phyloP scores from a whole-genome alignment of 2,888 invertebrate genomes.

The Thymelicus sylvestris region DNA sequence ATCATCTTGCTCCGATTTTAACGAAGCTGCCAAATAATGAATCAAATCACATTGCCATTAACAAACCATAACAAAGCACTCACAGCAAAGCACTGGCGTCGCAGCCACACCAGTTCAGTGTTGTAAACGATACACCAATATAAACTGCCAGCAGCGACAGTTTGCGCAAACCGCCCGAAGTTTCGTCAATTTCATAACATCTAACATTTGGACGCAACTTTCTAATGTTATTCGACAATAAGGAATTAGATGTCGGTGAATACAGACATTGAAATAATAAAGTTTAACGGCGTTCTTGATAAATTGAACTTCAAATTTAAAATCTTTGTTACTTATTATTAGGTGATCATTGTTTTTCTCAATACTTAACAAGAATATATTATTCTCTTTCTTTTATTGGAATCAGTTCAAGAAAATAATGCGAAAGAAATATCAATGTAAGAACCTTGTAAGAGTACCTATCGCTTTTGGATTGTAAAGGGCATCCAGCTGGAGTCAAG shows the following conservation, averaged over 20 bases:
- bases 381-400: no score
- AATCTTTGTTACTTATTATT: no score
- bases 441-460: no score
- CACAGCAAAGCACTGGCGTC: background rate
- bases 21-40: no score
- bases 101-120: background rate
- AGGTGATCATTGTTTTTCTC: no score
- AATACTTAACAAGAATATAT: no score
- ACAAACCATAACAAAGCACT: background rate
- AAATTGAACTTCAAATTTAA: background rate
- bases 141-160: slow-evolving; percentile 10
- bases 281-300: background rate
- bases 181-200: slow-evolving; percentile 34
- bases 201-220: slow-evolving; percentile 25
- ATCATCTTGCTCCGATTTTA: no score
- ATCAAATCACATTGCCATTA: background rate
- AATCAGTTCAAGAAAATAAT: no score
- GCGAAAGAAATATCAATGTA: no score
- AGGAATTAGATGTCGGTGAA: background rate
- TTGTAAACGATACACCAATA: slow-evolving; percentile 24
- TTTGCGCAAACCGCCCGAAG: slow-evolving; percentile 26
- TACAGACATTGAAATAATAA: background rate
- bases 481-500: no score
- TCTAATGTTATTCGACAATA: slow-evolving; percentile 23
- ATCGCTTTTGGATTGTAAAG: no score